Conservation (phyloP, 2,797 vertebrate genomes). For the Buphagus erythrorhynchus region DNA sequence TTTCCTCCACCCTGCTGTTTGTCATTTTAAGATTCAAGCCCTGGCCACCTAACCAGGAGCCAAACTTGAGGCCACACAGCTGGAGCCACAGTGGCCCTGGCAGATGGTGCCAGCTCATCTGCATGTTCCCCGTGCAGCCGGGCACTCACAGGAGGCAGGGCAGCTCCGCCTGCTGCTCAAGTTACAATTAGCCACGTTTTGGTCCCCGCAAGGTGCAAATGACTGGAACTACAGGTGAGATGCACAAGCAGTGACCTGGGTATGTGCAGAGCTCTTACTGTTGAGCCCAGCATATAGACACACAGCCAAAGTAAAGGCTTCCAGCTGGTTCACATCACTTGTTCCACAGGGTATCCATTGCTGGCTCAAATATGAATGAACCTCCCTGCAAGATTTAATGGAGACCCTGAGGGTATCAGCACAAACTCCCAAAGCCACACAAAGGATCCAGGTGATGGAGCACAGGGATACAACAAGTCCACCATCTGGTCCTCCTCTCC, state of each 20-base stretch:
- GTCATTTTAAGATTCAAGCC: neutral
- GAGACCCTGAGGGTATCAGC: neutral
- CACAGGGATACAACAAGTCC: neutral
- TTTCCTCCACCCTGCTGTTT: neutral
- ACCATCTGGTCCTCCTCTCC: neutral
- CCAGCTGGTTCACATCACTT: neutral
- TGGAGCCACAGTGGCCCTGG: slow-evolving; percentile 41
- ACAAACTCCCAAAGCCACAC: neutral
- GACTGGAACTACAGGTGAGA: neutral
- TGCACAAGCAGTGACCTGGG: neutral
- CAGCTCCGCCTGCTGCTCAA: neutral
- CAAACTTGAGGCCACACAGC: neutral
- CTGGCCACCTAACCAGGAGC: neutral
- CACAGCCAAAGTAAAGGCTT: neutral
- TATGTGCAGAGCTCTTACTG: neutral
- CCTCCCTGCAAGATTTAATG: neutral
- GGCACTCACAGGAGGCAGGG: neutral
- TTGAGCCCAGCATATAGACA: neutral
- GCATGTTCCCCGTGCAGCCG: neutral
- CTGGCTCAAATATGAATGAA: neutral
- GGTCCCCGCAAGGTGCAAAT: neutral
- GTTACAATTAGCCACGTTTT: neutral
- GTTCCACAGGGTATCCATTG: neutral
- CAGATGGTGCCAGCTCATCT: slow-evolving; percentile 57
- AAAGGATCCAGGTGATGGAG: neutral